A percentile compares a stretch with the other conserved stretches of the same genome.
phyloP scores from a whole-genome alignment of 2,113 vertebrate species.

The Fukomys damarensis region DNA sequence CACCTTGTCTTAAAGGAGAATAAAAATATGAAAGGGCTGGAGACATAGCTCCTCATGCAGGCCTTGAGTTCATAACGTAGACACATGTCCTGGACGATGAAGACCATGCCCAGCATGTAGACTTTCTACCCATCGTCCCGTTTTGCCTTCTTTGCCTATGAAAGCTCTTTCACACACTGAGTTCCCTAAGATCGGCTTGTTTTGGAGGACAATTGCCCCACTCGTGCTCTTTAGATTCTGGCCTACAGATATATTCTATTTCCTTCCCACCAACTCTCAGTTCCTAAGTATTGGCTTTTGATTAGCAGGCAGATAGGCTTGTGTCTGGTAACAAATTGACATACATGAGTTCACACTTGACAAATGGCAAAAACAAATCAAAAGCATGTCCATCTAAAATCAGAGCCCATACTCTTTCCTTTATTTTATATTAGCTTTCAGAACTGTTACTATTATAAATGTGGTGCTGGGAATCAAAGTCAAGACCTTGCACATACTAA shows the following conservation, averaged over 20 bases:
- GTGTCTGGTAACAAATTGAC: background rate
- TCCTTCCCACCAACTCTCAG: background rate
- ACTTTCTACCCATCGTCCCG: background rate
- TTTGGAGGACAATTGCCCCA: background rate
- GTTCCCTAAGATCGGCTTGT: background rate
- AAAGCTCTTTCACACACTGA: background rate
- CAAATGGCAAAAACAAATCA: background rate
- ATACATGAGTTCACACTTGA: background rate
- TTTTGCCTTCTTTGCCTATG: background rate
- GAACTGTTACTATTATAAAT: background rate
- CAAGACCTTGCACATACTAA: background rate
- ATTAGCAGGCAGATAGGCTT: background rate
- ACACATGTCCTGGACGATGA: background rate
- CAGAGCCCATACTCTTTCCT: background rate
- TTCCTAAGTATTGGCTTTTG: background rate
- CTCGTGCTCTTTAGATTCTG: background rate
- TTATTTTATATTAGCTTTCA: background rate
- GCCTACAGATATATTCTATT: too few species aligned
- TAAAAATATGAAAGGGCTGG: background rate
- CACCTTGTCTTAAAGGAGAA: background rate
- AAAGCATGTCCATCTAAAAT: background rate
- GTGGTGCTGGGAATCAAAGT: background rate
- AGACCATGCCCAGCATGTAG: background rate
- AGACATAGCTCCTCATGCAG: background rate
- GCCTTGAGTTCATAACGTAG: background rate